Conservation (phyloP, 2,888 invertebrate genomes). For the Callyntrura guangdongensis region DNA sequence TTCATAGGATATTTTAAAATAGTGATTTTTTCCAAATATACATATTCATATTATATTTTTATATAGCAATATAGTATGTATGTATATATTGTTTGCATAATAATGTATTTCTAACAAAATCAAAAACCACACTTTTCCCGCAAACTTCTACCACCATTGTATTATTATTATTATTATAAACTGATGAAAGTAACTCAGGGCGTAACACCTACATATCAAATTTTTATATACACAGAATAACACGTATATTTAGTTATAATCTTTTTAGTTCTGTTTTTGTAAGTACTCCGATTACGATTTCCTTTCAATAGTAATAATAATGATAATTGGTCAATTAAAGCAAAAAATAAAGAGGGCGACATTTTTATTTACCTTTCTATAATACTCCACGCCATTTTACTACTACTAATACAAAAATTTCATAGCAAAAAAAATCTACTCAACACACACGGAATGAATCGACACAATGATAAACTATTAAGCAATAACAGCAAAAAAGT, state of each 20-base stretch:
- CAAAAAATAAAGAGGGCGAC: slow-evolving; percentile 24
- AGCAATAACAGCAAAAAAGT: not conserved
- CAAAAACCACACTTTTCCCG: not conserved
- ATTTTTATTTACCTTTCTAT: not conserved
- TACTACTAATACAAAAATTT: slow-evolving; percentile 29
- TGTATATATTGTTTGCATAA: slow-evolving; percentile 1
- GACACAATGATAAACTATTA: slow-evolving; percentile 10
- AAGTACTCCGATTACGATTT: slow-evolving; percentile 49
- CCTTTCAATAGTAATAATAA: slow-evolving; percentile 24
- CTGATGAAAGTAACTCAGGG: slow-evolving; percentile 64
- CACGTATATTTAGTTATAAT: slow-evolving; percentile 9
- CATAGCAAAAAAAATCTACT: slow-evolving; percentile 29
- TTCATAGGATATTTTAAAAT: slow-evolving; percentile 61
- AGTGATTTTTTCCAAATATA: slow-evolving; percentile 43
- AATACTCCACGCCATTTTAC: not conserved
- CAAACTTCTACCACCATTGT: not conserved
- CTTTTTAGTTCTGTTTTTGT: slow-evolving; percentile 4
- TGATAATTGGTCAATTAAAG: slow-evolving; percentile 61
- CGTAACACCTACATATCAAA: slow-evolving; percentile 14
- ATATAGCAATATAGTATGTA: slow-evolving; percentile 23
- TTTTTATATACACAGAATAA: slow-evolving; percentile 31
- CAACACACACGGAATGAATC: slow-evolving; percentile 43
- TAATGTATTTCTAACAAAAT: slow-evolving; percentile 33
- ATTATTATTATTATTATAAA: slow-evolving; percentile 6
- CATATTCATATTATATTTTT: slow-evolving; percentile 45